Evolutionary conservation across 2,888 invertebrate species (phyloP), one percentile per base, ranked within the genome.

Genomic region (Tetanocera ferruginea): DNA sequence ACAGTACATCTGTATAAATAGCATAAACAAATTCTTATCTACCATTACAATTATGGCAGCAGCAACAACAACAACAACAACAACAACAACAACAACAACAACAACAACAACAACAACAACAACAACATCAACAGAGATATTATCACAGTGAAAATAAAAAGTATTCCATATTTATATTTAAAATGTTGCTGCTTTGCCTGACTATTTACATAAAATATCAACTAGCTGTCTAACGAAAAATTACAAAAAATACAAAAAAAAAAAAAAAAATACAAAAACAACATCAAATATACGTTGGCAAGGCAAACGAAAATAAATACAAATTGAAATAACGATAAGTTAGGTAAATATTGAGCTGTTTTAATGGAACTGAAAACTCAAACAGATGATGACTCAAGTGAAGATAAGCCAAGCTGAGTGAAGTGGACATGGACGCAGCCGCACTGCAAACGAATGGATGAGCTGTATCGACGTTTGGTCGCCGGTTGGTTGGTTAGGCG

Each of bases 331-430:
- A 55, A 75, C 25, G 67, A 75, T 66, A 75, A 67, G 19, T 75
- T 67, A 75, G 55, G 67, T 67, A 75, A 75, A 66, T 67, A 75
- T 55, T 75, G 55, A 66, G 17, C 23, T 23, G 8, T 67, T 52
- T 75, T 66, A 74, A 74, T 74, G 52, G 67, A 55, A 67, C 17
- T 66, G 55, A 43, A 57, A 72, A 52, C 34, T 52, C 28, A 49
- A 75, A 51, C 19, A 55, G 67, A 66, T 55, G 67, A 75, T 60
- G 60, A 62, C 49, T 73, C 73, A 75, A 51, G 51, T 51, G 75
- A 43, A 34, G 74, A 51, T 64, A 55, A 57, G 11, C 37, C 4
- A n/a, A 19, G 52, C 52, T 70, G 31, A 69, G 23, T 17, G 60
- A 60, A n/a, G 28, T 31, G 70, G 19, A 55, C 55, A 31, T 25